Percentiles rank a stretch among this genome's conserved stretches.
phyloP scores from a whole-genome alignment of 2,888 invertebrate genomes.

The Athripsodes cinereus region DNA sequence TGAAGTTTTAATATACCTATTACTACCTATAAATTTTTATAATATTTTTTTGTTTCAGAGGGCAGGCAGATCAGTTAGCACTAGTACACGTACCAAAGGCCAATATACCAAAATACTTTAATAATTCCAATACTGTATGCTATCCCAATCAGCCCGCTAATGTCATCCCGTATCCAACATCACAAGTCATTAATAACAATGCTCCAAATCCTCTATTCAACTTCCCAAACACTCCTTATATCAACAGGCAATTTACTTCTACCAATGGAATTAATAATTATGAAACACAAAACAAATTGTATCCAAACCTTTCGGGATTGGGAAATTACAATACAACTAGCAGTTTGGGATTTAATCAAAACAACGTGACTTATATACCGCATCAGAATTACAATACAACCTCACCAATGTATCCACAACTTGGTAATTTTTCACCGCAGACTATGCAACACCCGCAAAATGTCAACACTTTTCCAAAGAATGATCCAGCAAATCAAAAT shows the following conservation, averaged over 20 bases:
- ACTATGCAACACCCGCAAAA: neutral
- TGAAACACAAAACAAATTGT: neutral
- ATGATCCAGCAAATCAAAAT: neutral
- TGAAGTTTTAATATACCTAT: too few species aligned
- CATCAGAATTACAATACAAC: neutral
- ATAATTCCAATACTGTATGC: conserved; percentile 19
- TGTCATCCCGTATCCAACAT: conserved; percentile 15
- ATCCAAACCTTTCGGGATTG: neutral
- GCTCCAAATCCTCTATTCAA: neutral
- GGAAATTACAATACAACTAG: neutral
- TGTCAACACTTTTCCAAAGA: neutral
- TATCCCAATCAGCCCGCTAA: conserved; percentile 13
- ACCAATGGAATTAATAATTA: neutral
- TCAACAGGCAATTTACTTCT: neutral
- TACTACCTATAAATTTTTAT: neutral
- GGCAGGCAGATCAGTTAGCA: conserved; percentile 42
- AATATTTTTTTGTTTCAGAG: conserved; percentile 34
- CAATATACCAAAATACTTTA: conserved; percentile 13
- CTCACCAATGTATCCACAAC: conserved; percentile 6
- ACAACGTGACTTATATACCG: neutral
- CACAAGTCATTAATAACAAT: neutral
- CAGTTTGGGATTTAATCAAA: neutral
- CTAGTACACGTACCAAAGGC: conserved; percentile 25
- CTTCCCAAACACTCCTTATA: neutral
- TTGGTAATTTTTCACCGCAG: neutral